Percentiles rank a stretch among this genome's conserved stretches.
phyloP scores from a whole-genome alignment of 2,113 vertebrate genomes.

The Physeter macrocephalus region DNA sequence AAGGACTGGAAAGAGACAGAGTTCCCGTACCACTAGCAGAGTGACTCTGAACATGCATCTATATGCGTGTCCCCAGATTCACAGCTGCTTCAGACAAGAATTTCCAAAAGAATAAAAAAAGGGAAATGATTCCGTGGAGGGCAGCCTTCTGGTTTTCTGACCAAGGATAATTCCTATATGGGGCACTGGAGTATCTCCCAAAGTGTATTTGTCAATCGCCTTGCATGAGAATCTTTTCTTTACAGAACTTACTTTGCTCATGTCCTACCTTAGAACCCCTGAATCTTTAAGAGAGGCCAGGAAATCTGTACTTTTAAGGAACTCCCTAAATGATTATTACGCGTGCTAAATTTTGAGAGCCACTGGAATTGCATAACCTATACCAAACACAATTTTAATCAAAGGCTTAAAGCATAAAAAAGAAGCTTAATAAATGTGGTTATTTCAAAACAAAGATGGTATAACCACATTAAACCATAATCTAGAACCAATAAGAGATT shows the following conservation, averaged over 20 bases:
- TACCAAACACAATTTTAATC: not conserved
- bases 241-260: not conserved
- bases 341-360: not conserved
- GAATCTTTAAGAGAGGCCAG: not conserved
- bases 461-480: not conserved
- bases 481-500: not conserved
- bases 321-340: not conserved
- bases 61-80: not conserved
- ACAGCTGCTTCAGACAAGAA: not conserved
- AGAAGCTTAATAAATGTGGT: not conserved
- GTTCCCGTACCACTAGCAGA: not conserved
- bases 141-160: not conserved
- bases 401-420: not conserved
- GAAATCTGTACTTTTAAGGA: not conserved
- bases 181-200: not conserved
- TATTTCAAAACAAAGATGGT: not conserved
- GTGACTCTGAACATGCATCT: not conserved
- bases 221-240: not conserved
- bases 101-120: not conserved
- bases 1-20: not conserved
- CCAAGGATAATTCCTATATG: not conserved
- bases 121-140: not conserved
- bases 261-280: not conserved
- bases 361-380: not conserved
- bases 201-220: not conserved